Percentiles rank a stretch among this genome's conserved stretches.
phyloP scores from a whole-genome alignment of 2,797 vertebrate species.

The Gallinago stenura region DNA sequence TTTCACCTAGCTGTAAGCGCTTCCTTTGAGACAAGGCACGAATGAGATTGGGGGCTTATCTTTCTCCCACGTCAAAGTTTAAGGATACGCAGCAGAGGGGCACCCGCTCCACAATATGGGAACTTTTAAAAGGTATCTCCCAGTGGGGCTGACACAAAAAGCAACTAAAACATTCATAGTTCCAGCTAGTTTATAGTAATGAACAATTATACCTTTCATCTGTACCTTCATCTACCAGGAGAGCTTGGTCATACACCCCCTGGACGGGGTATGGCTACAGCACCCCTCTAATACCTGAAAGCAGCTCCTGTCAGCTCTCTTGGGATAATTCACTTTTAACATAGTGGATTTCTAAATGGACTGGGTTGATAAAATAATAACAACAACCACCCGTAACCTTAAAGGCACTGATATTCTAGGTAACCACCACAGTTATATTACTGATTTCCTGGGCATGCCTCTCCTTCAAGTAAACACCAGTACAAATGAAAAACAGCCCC shows the following conservation, averaged over 20 bases:
- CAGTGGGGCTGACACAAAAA: neutral
- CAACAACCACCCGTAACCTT: neutral
- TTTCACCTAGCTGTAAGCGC: neutral
- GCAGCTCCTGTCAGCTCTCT: neutral
- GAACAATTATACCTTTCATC: accelerated
- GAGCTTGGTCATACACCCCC: neutral
- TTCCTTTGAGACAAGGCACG: neutral
- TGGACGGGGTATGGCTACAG: accelerated
- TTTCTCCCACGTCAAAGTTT: neutral
- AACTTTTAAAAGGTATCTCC: neutral
- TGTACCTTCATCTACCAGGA: neutral
- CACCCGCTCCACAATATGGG: neutral
- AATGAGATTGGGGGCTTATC: neutral
- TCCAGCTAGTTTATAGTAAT: neutral
- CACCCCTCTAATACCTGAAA: neutral
- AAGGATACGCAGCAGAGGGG: neutral
- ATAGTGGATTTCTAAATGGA: neutral
- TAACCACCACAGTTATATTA: accelerated
- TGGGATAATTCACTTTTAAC: too few species aligned
- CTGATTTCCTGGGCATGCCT: neutral
- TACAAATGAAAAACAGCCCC: neutral
- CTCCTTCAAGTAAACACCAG: neutral
- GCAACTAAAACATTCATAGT: neutral
- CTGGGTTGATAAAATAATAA: neutral
- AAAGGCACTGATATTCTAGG: neutral